Percentiles rank a stretch among this genome's conserved stretches.
phyloP scores from a whole-genome alignment of 1,140 invertebrate species.

The Pteromalus puparum region DNA sequence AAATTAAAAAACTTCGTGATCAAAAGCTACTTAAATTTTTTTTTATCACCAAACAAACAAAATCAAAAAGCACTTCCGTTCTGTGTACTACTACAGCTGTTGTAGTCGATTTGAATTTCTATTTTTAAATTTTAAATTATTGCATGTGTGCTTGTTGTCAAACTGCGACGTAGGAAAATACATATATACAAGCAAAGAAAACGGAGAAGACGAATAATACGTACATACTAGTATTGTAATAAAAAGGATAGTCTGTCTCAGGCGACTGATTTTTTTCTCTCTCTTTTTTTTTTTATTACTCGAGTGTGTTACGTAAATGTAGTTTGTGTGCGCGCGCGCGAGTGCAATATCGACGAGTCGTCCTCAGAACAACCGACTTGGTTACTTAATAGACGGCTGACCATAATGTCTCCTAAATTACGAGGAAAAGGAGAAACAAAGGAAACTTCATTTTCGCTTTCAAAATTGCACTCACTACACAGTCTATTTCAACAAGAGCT shows the following conservation, averaged over 20 bases:
- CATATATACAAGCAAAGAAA: background rate
- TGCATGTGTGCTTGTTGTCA: background rate
- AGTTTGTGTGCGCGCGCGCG: background rate
- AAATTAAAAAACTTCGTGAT: too few species aligned
- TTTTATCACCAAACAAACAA: too few species aligned
- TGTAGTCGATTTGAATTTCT: background rate
- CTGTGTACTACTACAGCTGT: too few species aligned
- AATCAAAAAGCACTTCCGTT: too few species aligned
- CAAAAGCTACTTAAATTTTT: too few species aligned
- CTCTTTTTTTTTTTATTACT: slow-evolving; percentile 35
- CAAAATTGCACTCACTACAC: too few species aligned
- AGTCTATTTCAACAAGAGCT: too few species aligned
- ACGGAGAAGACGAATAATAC: background rate
- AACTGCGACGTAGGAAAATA: background rate
- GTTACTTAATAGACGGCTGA: slow-evolving; percentile 8
- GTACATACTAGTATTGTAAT: background rate
- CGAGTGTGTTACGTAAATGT: slow-evolving; percentile 21
- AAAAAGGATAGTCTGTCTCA: slow-evolving; percentile 19
- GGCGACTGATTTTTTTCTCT: slow-evolving; percentile 21
- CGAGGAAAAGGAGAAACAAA: background rate
- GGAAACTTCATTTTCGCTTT: background rate
- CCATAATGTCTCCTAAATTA: slow-evolving; percentile 22
- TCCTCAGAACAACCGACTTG: slow-evolving; percentile 23
- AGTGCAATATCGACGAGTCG: slow-evolving; percentile 24
- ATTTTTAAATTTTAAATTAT: background rate